phyloP scores from a whole-genome alignment of 2,888 invertebrate genomes.

The Thymelicus lineola region DNA sequence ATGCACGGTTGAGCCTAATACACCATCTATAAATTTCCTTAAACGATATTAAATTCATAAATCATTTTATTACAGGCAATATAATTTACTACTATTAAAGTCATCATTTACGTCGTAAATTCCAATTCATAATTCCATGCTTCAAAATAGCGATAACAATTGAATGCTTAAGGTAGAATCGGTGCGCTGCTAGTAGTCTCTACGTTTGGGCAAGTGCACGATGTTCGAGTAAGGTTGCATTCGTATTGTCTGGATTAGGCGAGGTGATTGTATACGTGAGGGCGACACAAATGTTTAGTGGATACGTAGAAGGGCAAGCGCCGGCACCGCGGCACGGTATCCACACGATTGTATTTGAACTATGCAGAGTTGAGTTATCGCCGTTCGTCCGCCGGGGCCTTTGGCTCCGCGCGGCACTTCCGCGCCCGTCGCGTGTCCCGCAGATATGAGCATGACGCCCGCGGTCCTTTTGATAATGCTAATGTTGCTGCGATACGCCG shows the following conservation, averaged over 20 bases:
- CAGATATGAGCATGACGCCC: conserved; percentile 77
- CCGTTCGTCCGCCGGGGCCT: conserved; percentile 72
- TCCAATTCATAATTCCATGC: conserved; percentile 5
- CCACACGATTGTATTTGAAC: conserved; percentile 76
- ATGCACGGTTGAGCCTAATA: conserved; percentile 7
- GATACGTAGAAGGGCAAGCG: conserved; percentile 59
- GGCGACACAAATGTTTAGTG: conserved; percentile 38
- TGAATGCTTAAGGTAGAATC: conserved; percentile 12
- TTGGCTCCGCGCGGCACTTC: conserved; percentile 71
- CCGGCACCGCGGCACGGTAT: conserved; percentile 62
- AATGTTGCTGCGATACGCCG: conserved; percentile 76
- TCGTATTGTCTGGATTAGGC: conserved; percentile 38
- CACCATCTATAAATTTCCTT: conserved; percentile 10
- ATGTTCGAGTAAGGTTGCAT: conserved; percentile 34
- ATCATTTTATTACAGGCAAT: background rate
- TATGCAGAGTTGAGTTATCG: conserved; percentile 79
- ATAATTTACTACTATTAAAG: conserved; percentile 1
- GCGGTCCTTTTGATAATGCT: conserved; percentile 83
- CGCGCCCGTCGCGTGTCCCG: conserved; percentile 72
- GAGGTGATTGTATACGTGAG: conserved; percentile 38
- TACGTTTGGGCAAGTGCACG: conserved; percentile 29
- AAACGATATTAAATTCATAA: conserved; percentile 10
- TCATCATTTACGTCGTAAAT: conserved; percentile 2
- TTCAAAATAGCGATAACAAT: conserved; percentile 3
- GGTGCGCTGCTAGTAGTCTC: conserved; percentile 13